Evolutionary conservation across 1,140 invertebrate species (phyloP).

Genomic region (Musca domestica): DNA sequence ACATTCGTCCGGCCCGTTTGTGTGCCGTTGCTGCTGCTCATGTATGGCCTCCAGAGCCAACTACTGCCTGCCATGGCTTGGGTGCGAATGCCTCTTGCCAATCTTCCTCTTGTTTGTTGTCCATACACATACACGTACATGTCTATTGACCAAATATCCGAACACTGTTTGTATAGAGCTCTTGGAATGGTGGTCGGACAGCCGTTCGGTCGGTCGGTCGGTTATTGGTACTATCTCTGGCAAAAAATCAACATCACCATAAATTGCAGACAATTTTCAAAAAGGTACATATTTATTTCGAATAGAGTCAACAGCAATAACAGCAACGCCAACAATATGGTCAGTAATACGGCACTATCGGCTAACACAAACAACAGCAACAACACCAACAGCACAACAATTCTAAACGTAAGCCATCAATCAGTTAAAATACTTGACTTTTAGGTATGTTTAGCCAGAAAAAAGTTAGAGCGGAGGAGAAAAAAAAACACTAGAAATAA

Average conservation of each 20-base stretch:
- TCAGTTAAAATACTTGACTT: conserved; percentile 12
- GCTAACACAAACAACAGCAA: background rate
- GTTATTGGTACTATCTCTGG: conserved; percentile 3
- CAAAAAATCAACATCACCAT: conserved; percentile 1
- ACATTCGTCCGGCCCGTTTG: no score
- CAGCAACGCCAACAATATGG: background rate
- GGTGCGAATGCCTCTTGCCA: no score
- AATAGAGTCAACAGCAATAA: background rate
- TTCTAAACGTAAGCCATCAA: conserved; percentile 7
- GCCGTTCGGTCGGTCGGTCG: no score
- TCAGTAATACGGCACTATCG: no score
- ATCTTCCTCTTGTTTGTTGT: no score
- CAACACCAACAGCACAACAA: background rate
- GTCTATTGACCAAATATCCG: no score
- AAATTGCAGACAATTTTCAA: conserved; percentile 5
- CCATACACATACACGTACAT: no score
- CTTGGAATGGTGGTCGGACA: no score
- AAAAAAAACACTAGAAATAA: background rate
- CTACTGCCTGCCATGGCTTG: no score
- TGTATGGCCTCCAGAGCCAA: no score
- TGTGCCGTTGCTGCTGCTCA: no score
- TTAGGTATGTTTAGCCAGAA: background rate
- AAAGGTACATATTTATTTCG: background rate
- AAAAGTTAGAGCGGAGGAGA: background rate
- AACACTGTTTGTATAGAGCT: no score